Base-by-base conservation (phyloP, 2,888 invertebrate species). In the Minunthozetes semirufus region DNA sequence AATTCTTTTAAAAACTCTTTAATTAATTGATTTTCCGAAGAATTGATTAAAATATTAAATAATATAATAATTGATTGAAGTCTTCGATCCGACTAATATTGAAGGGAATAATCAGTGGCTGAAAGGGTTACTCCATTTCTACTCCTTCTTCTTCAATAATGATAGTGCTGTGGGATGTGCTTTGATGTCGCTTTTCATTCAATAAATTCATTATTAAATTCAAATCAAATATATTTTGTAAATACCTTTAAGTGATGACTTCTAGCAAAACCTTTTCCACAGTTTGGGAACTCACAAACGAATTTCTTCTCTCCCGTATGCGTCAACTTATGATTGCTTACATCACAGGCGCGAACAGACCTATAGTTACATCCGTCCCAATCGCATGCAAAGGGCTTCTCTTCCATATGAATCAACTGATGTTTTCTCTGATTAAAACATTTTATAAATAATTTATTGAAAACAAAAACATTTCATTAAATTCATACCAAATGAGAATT, bases 321-420 rank as follows among this genome's bases (percentile, higher is more conserved):
- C n/a, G 61, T 72, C n/a, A 48, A 8, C 25, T 42, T 71, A 50
- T 75, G 75, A n/a, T 50, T 72, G 38, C 33, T 15, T 8, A 75
- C 61, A 61, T 75, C 75, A 19, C 38, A 42, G n/a, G 50, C 29
- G 27, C 75, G 75, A 33, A 42, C 46, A 1, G 72, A 72, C 15
- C 56, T 48, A 25, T 75, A 75, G n/a, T 33, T 17, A 72, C 75
- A 75, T 13, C 50, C 50, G n/a, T 72, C 42, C 75, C 75, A 66
- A 59, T 75, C 75, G 22, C 75, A 75, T 8, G 72, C 50, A 27
- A 56, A 72, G 15, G 61, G 72, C 63, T 75, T 75, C 19, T 75
- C 72, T 38, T 50, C 48, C 72, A 33, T 56, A 50, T 75, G 75
- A 59, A 75, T 48, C 72, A 72, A 48, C 46, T 75, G 29, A 63